phyloP scores from a whole-genome alignment of 2,113 vertebrate species.

The Lagenorhynchus albirostris region DNA sequence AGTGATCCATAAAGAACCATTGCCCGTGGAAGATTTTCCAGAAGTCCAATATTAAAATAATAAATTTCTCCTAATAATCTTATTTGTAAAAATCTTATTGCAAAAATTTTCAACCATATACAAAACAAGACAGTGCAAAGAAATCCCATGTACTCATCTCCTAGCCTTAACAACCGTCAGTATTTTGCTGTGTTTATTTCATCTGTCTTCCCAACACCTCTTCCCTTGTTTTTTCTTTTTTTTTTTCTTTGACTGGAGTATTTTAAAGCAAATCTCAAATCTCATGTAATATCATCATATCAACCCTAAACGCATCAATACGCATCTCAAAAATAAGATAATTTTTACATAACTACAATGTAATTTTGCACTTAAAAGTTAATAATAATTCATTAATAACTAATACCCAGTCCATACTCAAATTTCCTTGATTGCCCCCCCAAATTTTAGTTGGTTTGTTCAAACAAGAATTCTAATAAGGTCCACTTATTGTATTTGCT shows the following conservation, averaged over 20 bases:
- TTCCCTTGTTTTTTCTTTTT: background rate
- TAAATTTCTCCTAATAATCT: background rate
- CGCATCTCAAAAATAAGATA: background rate
- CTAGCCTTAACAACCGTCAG: no score
- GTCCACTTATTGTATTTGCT: background rate
- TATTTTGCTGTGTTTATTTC: no score
- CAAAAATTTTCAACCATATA: no score
- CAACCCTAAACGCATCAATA: background rate
- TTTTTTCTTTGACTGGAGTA: background rate
- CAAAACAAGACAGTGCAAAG: no score
- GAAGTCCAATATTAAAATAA: conserved; percentile 15
- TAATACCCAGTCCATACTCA: background rate
- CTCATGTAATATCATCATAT: background rate
- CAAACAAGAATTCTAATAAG: background rate
- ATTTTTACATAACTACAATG: background rate
- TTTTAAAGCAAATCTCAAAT: background rate
- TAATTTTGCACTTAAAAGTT: background rate
- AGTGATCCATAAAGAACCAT: background rate
- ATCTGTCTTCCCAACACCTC: no score
- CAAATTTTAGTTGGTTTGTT: background rate
- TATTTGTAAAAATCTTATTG: background rate
- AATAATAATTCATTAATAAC: background rate
- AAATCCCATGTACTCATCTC: no score
- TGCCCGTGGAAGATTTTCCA: background rate
- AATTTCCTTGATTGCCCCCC: background rate